Evolutionary conservation across 2,797 vertebrate genomes (phyloP).

Genomic region (Spinibarbus caldwelli): DNA sequence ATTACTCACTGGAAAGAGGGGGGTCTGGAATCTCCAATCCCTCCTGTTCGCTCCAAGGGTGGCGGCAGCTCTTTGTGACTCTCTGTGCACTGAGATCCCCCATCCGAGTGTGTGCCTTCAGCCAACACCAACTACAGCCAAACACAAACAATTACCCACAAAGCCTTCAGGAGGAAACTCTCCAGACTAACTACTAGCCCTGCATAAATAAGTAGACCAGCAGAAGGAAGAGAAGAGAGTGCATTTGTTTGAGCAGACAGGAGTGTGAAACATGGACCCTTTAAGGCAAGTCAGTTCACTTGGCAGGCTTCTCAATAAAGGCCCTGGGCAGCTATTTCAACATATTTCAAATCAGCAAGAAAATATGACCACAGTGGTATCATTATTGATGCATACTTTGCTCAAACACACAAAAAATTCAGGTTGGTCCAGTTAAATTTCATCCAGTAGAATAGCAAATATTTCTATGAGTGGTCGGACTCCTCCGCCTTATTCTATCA

Average conservation of each 20-base stretch:
- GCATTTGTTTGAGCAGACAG: constrained; percentile 61
- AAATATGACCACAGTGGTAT: neutral
- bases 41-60: constrained; percentile 93
- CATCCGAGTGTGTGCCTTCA: constrained; percentile 92
- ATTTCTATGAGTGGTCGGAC: too few relatives aligned
- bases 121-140: constrained; percentile 91
- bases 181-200: constrained; percentile 56
- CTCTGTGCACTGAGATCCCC: constrained; percentile 93
- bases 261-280: constrained; percentile 61
- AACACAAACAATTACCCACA: constrained; percentile 51
- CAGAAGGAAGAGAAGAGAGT: constrained; percentile 50
- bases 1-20: constrained; percentile 96
- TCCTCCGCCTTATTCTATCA: neutral
- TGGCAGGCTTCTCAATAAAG: neutral
- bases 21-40: constrained; percentile 96
- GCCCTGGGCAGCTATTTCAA: neutral
- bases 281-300: constrained; percentile 20
- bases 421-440: neutral
- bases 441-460: neutral
- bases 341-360: constrained; percentile 15
- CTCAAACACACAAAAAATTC: neutral
- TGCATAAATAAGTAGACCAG: constrained; percentile 64
- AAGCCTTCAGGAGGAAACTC: constrained; percentile 56
- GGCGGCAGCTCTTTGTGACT: constrained; percentile 91
- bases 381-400: neutral